Evolutionary conservation across 2,113 vertebrate genomes (phyloP).

Genomic region (Montifringilla adamsi): DNA sequence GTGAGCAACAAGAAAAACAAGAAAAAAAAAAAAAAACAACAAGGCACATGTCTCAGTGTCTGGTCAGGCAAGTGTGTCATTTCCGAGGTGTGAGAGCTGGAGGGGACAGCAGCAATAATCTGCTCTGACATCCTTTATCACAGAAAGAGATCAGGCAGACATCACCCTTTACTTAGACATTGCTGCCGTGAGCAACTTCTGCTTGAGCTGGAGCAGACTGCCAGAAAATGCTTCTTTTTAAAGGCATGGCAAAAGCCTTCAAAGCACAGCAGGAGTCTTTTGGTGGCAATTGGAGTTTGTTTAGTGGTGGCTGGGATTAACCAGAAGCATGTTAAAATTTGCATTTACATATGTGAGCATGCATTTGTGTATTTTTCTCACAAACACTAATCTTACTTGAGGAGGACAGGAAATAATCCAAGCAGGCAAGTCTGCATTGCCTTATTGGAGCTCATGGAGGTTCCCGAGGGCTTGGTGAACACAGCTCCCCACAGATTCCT

Average conservation of each 20-base stretch:
- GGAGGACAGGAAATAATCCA: not conserved
- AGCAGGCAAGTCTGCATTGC: not conserved
- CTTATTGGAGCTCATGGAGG: not conserved
- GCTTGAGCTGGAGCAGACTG: not conserved
- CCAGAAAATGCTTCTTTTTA: not conserved
- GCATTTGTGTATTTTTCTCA: not conserved
- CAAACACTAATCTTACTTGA: not conserved
- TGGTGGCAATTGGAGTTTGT: not conserved
- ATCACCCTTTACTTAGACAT: not conserved
- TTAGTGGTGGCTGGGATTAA: not conserved
- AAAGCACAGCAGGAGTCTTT: not conserved
- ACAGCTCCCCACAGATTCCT: not conserved
- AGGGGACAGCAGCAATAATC: constrained; percentile 2
- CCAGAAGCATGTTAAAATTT: not conserved
- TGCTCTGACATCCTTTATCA: constrained; percentile 1
- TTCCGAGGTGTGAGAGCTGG: not conserved
- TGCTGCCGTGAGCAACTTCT: not conserved
- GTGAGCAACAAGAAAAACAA: not conserved
- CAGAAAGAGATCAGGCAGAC: not conserved
- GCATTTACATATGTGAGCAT: not conserved
- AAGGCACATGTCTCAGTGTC: not conserved
- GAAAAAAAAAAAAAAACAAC: too few relatives aligned
- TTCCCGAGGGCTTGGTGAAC: not conserved
- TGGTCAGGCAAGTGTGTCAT: not conserved
- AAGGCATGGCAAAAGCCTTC: not conserved